These are phyloP conservation scores for Piliocolobus tephrosceles DNA, from an alignment of 2,113 vertebrate species.

Conservation along the genomic window DNA sequence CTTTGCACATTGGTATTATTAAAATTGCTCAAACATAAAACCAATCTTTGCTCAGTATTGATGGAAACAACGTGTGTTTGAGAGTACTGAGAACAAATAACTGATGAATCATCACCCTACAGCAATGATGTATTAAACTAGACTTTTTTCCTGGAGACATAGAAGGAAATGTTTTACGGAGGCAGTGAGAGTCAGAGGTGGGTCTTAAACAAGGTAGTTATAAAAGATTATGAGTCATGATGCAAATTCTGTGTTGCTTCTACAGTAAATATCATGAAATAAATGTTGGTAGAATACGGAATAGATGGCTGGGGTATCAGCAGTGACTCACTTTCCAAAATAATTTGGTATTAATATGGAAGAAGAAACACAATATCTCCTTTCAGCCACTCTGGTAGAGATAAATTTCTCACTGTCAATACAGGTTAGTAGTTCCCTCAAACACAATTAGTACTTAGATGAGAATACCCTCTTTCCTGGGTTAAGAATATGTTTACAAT, in stretches of 20 bases:
- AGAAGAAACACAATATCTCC: not conserved
- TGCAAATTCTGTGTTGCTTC: not conserved
- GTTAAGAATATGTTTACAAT: not conserved
- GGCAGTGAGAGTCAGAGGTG: not conserved
- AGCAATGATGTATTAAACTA: slow-evolving; percentile 20
- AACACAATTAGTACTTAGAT: not conserved
- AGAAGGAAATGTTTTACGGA: slow-evolving; percentile 7
- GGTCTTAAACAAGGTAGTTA: not conserved
- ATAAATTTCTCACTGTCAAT: slow-evolving; percentile 23
- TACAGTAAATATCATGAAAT: not conserved
- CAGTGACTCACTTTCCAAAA: slow-evolving; percentile 48
- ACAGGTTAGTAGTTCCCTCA: not conserved
- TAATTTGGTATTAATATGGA: slow-evolving; percentile 35
- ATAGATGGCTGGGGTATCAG: not conserved
- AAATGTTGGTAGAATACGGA: not conserved
- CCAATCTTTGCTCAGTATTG: not conserved
- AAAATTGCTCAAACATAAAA: slow-evolving; percentile 56
- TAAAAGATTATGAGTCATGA: not conserved
- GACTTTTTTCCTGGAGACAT: not conserved
- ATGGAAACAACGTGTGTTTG: slow-evolving; percentile 33
- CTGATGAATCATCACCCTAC: slow-evolving; percentile 3
- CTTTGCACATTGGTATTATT: slow-evolving; percentile 24
- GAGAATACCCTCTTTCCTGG: not conserved
- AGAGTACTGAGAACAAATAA: not conserved
- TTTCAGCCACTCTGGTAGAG: not conserved